Conservation (phyloP, 2,797 vertebrate species). For the Coccyzus lansbergi region DNA sequence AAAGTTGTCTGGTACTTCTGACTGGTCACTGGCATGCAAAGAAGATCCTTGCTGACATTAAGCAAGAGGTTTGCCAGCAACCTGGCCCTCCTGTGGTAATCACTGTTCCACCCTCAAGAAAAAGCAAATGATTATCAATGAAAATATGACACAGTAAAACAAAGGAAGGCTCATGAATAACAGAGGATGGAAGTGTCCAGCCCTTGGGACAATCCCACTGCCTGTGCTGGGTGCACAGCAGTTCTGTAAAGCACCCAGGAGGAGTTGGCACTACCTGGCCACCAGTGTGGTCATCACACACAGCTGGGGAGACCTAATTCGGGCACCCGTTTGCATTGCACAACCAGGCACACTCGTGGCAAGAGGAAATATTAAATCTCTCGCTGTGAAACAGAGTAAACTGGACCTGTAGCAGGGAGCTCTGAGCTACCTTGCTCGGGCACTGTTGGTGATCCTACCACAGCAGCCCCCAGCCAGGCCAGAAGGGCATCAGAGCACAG, state of each 20-base stretch:
- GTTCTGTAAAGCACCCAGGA: accelerated
- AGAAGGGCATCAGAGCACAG: neutral
- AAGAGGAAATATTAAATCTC: neutral
- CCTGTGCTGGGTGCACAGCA: accelerated
- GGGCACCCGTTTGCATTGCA: neutral
- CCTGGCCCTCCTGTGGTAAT: neutral
- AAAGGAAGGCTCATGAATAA: neutral
- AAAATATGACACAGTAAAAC: neutral
- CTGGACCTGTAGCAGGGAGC: neutral
- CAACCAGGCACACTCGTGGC: accelerated
- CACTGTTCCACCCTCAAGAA: neutral
- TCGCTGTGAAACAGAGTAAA: accelerated
- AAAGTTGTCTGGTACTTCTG: neutral
- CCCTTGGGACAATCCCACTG: neutral
- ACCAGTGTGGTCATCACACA: accelerated
- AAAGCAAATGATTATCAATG: accelerated
- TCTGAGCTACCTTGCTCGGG: neutral
- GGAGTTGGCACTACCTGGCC: neutral
- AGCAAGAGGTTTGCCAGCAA: neutral
- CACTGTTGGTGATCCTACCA: too few species aligned
- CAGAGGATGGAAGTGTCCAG: neutral
- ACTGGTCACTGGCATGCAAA: neutral
- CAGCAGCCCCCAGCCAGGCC: neutral
- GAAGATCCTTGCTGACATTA: accelerated
- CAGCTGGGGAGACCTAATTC: neutral